Evolutionary conservation across 1,140 invertebrate species (phyloP).

Genomic region (Pinna nobilis): DNA sequence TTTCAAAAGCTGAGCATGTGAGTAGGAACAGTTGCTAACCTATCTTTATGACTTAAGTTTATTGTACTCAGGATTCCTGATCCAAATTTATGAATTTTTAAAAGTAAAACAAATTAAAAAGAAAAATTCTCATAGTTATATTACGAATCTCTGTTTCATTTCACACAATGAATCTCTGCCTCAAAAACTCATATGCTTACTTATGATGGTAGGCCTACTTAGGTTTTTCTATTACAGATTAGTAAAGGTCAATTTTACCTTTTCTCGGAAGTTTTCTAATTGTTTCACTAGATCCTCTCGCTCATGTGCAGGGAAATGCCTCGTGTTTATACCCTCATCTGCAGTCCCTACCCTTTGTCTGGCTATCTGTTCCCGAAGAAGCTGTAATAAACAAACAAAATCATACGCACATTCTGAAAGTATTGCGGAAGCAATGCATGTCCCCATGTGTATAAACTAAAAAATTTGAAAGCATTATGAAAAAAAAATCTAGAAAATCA

Average conservation of each 20-base stretch:
- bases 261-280: constrained; percentile 81
- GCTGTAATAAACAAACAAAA: constrained; percentile 59
- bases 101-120: too few species aligned
- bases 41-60: too few species aligned
- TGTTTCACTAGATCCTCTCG: constrained; percentile 83
- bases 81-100: too few species aligned
- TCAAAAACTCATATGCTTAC: neutral
- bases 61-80: too few species aligned
- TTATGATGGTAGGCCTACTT: neutral
- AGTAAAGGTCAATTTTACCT: constrained; percentile 72
- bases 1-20: too few species aligned
- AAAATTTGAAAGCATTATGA: too few species aligned
- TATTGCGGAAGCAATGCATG: neutral
- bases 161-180: neutral
- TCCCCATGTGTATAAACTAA: too few species aligned
- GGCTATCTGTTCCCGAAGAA: constrained; percentile 75
- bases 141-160: too few species aligned
- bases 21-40: too few species aligned
- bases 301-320: constrained; percentile 75
- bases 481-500: neutral
- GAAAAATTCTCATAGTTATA: too few species aligned
- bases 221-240: neutral
- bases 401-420: neutral
- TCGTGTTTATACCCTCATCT: constrained; percentile 72
- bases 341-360: constrained; percentile 71